Conservation (phyloP, 2,888 invertebrate species). For the Masnerella sp. region DNA sequence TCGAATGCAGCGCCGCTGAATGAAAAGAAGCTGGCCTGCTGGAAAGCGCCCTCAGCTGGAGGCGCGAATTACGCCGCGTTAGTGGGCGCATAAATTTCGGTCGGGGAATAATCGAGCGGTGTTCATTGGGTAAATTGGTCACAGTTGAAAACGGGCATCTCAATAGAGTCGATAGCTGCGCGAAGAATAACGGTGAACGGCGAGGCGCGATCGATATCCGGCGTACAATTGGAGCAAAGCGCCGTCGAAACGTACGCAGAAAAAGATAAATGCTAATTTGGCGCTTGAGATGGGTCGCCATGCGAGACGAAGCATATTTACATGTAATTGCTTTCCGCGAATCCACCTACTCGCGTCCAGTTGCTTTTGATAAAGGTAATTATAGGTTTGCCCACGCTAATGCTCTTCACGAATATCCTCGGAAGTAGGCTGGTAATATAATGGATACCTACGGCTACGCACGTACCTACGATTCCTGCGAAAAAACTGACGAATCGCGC, state of each 20-base stretch:
- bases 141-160: slow-evolving; percentile 51
- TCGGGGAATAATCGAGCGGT: slow-evolving; percentile 42
- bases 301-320: slow-evolving; percentile 72
- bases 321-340: slow-evolving; percentile 75
- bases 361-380: slow-evolving; percentile 74
- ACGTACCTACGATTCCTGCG: slow-evolving; percentile 58
- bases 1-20: too few species aligned
- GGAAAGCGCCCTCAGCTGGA: too few species aligned
- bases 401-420: slow-evolving; percentile 68
- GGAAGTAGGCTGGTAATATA: slow-evolving; percentile 66
- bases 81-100: slow-evolving; percentile 35
- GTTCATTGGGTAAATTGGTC: slow-evolving; percentile 56
- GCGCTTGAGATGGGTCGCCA: slow-evolving; percentile 70
- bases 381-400: slow-evolving; percentile 72
- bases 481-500: slow-evolving; percentile 49
- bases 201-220: slow-evolving; percentile 57
- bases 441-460: slow-evolving; percentile 63
- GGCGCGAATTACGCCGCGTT: slow-evolving; percentile 8
- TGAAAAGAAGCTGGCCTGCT: too few species aligned
- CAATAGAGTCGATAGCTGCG: slow-evolving; percentile 45
- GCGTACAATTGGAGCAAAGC: slow-evolving; percentile 57
- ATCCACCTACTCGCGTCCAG: slow-evolving; percentile 73
- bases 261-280: slow-evolving; percentile 69
- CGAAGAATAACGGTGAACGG: slow-evolving; percentile 59
- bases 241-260: slow-evolving; percentile 61